Conservation (phyloP, 2,113 vertebrate species). For the Phyllostomus discolor region DNA sequence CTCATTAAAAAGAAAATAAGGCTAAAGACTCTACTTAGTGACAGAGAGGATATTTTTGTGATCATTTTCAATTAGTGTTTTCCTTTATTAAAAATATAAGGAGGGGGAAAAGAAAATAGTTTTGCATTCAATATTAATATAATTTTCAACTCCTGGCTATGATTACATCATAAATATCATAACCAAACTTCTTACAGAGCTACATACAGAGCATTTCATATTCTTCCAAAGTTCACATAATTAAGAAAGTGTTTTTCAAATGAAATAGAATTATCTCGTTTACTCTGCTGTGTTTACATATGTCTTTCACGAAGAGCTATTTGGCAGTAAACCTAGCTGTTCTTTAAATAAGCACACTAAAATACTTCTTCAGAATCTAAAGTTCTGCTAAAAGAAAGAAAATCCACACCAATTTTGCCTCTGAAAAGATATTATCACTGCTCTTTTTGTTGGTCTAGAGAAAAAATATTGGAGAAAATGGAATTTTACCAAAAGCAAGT, state of each 20-base stretch:
- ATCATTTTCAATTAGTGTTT: slow-evolving; percentile 62
- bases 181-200: slow-evolving; percentile 62
- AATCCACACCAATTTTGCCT: slow-evolving; percentile 75
- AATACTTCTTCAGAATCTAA: slow-evolving; percentile 74
- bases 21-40: background rate
- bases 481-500: slow-evolving; percentile 64
- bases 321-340: slow-evolving; percentile 74
- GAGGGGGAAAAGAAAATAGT: slow-evolving; percentile 52
- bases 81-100: slow-evolving; percentile 62
- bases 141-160: slow-evolving; percentile 50
- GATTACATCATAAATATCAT: slow-evolving; percentile 56
- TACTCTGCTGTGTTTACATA: slow-evolving; percentile 76
- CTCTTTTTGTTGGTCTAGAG: slow-evolving; percentile 73
- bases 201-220: slow-evolving; percentile 63
- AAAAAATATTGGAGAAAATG: slow-evolving; percentile 72
- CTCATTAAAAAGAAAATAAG: slow-evolving; percentile 48
- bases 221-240: slow-evolving; percentile 74
- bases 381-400: slow-evolving; percentile 69
- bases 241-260: slow-evolving; percentile 73
- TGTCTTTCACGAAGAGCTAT: slow-evolving; percentile 75
- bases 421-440: slow-evolving; percentile 72
- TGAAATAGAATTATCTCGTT: slow-evolving; percentile 73
- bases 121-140: slow-evolving; percentile 63
- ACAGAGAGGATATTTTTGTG: slow-evolving; percentile 44
- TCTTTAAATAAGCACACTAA: slow-evolving; percentile 74